Evolutionary conservation across 2,888 invertebrate species (phyloP), one percentile per base, ranked within the genome.

Genomic region (Drosophila flavopinicola): DNA sequence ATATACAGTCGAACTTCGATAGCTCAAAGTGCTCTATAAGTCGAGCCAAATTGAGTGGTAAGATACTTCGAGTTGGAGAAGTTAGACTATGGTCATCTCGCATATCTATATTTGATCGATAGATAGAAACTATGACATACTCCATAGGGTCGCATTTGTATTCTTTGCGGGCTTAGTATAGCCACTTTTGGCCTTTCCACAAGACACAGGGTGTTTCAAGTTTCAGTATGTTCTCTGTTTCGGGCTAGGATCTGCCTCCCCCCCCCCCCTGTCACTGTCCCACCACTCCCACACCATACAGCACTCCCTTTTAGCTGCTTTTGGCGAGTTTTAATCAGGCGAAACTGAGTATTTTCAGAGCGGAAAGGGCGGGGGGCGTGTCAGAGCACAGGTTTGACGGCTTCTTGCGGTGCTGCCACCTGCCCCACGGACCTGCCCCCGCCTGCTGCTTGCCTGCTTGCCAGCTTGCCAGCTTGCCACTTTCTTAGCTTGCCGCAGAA

Each of bases 401-500:
- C 39, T 23, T 35, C 39, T 51, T 17, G 56, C 39, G 30, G 38
- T 29, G 30, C 45, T 41, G 72, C 72, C 56, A 51, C 66, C 58
- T 57, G 37, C n/a, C 27, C 10, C 38, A 27, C n/a, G 7, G 9
- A 5, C 20, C 41, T 6, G 20, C 10, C 27, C 6, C 30, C 6
- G 4, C 6, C n/a, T 0, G 5, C 3, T 17, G 0, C 3, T 25
- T 0, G n/a, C 13, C 7, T n/a, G 56, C 48, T 67, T 72, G 5
- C 3, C 24, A 3, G 0, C 3, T 25, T 0, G n/a, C 13, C 7
- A 11, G 56, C 48, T 67, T 72, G 73, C 82, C 85, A 77, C 85
- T 85, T 85, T 69, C 70, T 63, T 64, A 48, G 56, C 58, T 65
- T 73, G 86, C 80, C 86, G 39, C 82, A 74, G 69, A 83, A 83